phyloP scores from a whole-genome alignment of 2,888 invertebrate species.

The Helleia helle region DNA sequence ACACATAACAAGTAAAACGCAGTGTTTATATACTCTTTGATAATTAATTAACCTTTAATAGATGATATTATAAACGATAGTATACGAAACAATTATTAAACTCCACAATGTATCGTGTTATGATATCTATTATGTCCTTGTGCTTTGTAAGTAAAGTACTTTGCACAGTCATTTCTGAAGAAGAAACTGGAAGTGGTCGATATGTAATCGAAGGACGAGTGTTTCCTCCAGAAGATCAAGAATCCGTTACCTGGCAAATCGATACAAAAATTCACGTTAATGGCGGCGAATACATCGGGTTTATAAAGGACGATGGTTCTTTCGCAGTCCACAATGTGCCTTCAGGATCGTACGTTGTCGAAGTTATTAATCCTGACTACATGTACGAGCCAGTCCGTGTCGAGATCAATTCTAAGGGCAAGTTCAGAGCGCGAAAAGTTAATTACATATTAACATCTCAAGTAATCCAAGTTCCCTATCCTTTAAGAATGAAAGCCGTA shows the following conservation, averaged over 20 bases:
- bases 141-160: slow-evolving; percentile 22
- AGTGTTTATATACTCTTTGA: no score
- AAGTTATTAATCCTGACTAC: slow-evolving; percentile 92
- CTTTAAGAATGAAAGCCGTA: slow-evolving; percentile 89
- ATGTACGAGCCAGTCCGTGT: slow-evolving; percentile 95
- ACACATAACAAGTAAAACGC: no score
- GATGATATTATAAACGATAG: no score
- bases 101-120: slow-evolving; percentile 14
- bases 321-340: slow-evolving; percentile 92
- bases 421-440: slow-evolving; percentile 94
- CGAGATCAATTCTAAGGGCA: slow-evolving; percentile 98
- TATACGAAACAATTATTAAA: neutral
- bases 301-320: slow-evolving; percentile 91
- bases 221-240: slow-evolving; percentile 79
- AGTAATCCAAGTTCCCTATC: slow-evolving; percentile 93
- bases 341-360: slow-evolving; percentile 94
- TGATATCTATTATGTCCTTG: slow-evolving; percentile 8
- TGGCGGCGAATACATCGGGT: slow-evolving; percentile 91
- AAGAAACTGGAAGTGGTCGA: slow-evolving; percentile 64
- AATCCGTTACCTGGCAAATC: slow-evolving; percentile 80
- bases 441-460: slow-evolving; percentile 94
- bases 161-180: slow-evolving; percentile 40
- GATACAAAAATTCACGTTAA: slow-evolving; percentile 88
- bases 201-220: slow-evolving; percentile 88
- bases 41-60: no score